Evolutionary conservation across 2,113 vertebrate genomes (phyloP), one percentile per base, ranked within the genome.

Genomic region (Oreocharis arfaki): DNA sequence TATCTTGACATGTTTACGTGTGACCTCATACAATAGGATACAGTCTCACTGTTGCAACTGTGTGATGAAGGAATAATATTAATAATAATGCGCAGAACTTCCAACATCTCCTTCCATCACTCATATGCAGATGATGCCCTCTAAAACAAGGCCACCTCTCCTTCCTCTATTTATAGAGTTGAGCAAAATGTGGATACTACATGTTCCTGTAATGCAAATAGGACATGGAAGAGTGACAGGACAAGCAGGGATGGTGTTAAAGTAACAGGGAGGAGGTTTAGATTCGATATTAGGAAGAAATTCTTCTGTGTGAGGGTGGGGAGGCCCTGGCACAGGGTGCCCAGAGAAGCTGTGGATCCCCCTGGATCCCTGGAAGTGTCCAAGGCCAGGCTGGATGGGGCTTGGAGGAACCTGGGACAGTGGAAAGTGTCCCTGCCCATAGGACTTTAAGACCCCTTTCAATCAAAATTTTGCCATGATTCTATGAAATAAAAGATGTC

Each of bases 341-440:
- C 19, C 69, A 74, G 46, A 30, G 69, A 0, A 67, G 44, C 33
- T 67, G 33, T 52, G 69, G 27, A 44, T 89, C 37, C 6, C 4
- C 28, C 53, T 49, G 64, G 11, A 60, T 60, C 24, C 24, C 46
- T 53, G 70, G 30, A 0, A 47, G 16, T 35, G 21, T 2, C n/a
- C 55, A 68, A 41, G n/a, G 9, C 24, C 61, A 68, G 24, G 9
- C 0, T 68, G 46, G 61, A 60, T 0, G 0, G 32, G 16, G 39
- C 20, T 82, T 46, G 30, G n/a, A 75, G 26, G 47, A 35, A 0
- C 3, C n/a, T 53, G 16, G 24, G 20, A 5, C 0, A 19, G 47
- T 32, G 30, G 53, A 3, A 76, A 9, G 5, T 68, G 39, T 75
- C 16, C 11, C 53, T 74, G 28, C 3, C 46, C 24, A 74, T 14